Base-by-base conservation (phyloP, 1,140 invertebrate species). In the Phortica variegata region DNA sequence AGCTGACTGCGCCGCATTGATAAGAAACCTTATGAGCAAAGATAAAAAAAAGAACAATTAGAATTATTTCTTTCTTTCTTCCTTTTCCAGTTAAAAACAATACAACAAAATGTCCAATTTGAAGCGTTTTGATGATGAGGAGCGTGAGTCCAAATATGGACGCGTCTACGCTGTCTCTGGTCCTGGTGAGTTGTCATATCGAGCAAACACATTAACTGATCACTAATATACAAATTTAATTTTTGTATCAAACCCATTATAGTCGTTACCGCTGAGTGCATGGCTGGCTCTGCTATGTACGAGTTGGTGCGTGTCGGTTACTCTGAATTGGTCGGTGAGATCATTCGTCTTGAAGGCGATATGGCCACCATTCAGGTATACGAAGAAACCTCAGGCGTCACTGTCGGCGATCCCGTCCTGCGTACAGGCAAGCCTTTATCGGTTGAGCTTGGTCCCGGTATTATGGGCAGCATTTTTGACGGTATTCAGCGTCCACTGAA, bases 271-370 rank as follows among this genome's bases (percentile, higher is more conserved):
- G 97, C 97, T 50, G 94, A 98, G 78, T 90, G 91, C 73, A 99
- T 99, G 97, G 88, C 95, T 56, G 97, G 97, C 54, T 93, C 97
- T 18, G 97, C 97, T 85, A 99, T 99, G 96, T 99, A 99, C 85
- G 97, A 99, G 80, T 79, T 99, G 80, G 97, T 99, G 45, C 86
- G 97, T 71, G 97, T 99, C 10, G 97, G 97, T 12, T 97, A 99
- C 79, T 85, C 87, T 61, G 95, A 99, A 79, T 81, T 99, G 59
- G 97, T 99, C 4, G 97, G 97, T 57, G 97, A 99, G 82, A 99
- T 99, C 77, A 99, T 99, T 81, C 87, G 97, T 80, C 83, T 99
- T 51, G 97, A 99, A 82, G 95, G 95, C 53, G 97, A 99, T 77
- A 95, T 97, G 88, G 97, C 97, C 38, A 99, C 97, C 54, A 99